Conservation (phyloP, 2,113 vertebrate genomes). For the Thryonomys swinderianus region DNA sequence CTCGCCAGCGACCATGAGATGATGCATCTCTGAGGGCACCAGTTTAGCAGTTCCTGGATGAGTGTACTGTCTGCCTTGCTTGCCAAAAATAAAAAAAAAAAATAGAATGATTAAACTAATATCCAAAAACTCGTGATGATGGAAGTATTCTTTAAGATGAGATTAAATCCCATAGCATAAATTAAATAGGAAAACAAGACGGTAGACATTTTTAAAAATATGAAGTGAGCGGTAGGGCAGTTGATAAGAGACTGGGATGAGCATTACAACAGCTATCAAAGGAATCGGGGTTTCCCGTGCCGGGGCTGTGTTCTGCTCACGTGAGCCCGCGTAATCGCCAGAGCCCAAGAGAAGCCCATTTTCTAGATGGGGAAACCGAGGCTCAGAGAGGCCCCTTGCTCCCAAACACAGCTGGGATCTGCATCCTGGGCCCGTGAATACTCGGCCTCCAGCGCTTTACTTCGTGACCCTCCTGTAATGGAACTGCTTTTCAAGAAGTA, state of each 20-base stretch:
- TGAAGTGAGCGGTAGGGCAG: background rate
- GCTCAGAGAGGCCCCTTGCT: background rate
- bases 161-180: background rate
- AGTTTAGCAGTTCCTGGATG: rapidly evolving
- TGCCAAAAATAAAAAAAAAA: background rate
- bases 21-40: rapidly evolving
- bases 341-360: background rate
- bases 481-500: background rate
- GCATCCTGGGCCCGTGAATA: too few relatives aligned
- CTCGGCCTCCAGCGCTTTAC: background rate
- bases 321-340: background rate
- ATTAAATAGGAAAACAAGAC: background rate
- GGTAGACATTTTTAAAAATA: background rate
- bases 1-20: rapidly evolving
- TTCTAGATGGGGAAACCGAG: background rate
- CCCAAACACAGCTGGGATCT: background rate
- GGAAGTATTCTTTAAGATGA: background rate
- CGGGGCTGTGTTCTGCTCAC: rapidly evolving
- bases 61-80: background rate
- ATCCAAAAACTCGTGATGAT: background rate
- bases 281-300: rapidly evolving
- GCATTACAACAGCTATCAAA: background rate
- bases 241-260: background rate
- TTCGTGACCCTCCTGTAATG: background rate
- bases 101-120: background rate